Evolutionary conservation across 1,140 invertebrate genomes (phyloP), one percentile per base, ranked within the genome.

Genomic region (Vanessa atalanta): DNA sequence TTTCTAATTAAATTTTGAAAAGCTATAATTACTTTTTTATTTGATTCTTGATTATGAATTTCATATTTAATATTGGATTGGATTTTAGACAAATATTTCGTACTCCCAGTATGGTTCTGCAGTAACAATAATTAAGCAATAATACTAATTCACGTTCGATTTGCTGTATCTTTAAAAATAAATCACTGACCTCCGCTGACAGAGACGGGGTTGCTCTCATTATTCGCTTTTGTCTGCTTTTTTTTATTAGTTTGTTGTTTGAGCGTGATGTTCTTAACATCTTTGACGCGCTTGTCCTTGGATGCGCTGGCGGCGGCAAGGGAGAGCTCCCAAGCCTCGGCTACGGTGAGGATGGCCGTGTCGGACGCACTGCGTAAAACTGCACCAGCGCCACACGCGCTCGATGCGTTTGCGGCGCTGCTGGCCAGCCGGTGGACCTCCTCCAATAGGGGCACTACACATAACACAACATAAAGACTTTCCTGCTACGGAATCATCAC

Each of bases 281-380:
- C 96, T 82, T 97, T 97, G 37, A 95, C 94, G 55, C 96, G 94
- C 90, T 97, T 97, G 86, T 97, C 97, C 90, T 97, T 97, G 50
- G 96, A 96, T 5, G 96, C 96, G 70, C 96, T 95, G 60, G 96
- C 97, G 61, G 97, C 97, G 15, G 96, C 96, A 43, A 97, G 95
- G 73, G 95, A 96, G 5, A 98, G 90, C 79, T 93, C 93, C 91
- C 91, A 93, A 9, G 89, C 87, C 70, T 93, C 93, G 0, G 90
- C 87, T 60, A 93, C 93, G 9, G 87, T 88, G 65, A 87, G 83
- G 48, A 92, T 86, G 76, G 88, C 88, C 8, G 88, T 84, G 73
- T 90, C 89, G 4, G 88, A 90, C 3, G 88, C 88, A 60, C 86
- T 89, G 69, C 87, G 85, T 13, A 87, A 73, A 3, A 88, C 84